These are phyloP conservation scores for Drosophila pseudotalamancana DNA, from an alignment of 2,888 invertebrate genomes.

Conservation along the genomic window DNA sequence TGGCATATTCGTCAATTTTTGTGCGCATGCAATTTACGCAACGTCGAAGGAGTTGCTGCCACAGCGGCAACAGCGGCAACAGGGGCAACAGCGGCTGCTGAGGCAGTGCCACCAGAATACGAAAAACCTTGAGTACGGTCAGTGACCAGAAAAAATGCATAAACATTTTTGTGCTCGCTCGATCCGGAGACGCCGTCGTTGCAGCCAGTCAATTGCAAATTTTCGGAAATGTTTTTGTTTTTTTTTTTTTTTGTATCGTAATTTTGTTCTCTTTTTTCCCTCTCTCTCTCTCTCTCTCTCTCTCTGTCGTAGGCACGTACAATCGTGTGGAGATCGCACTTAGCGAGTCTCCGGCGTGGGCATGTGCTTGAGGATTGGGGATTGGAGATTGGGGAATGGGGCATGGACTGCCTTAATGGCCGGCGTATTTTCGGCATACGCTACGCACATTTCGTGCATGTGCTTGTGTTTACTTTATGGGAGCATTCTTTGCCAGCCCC, in stretches of 20 bases:
- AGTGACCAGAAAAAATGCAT: constrained; percentile 82
- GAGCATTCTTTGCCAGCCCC: constrained; percentile 29
- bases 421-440: constrained; percentile 78
- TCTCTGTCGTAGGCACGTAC: constrained; percentile 49
- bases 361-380: constrained; percentile 26
- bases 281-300: background rate
- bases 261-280: background rate
- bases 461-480: constrained; percentile 49
- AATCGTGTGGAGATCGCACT: constrained; percentile 53
- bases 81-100: constrained; percentile 4
- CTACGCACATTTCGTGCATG: constrained; percentile 74
- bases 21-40: constrained; percentile 81
- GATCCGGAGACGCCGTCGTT: constrained; percentile 33
- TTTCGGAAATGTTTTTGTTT: constrained; percentile 69
- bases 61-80: constrained; percentile 24
- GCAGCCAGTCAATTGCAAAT: constrained; percentile 78
- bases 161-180: constrained; percentile 80
- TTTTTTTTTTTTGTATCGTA: constrained; percentile 4
- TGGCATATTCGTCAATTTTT: constrained; percentile 80
- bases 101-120: constrained; percentile 67
- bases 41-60: constrained; percentile 61
- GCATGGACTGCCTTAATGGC: constrained; percentile 65
- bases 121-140: constrained; percentile 84
- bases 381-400: constrained; percentile 22
- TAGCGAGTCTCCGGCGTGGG: constrained; percentile 37